Evolutionary conservation across 2,113 vertebrate genomes (phyloP).

Genomic region (Pogonocichla stellata): DNA sequence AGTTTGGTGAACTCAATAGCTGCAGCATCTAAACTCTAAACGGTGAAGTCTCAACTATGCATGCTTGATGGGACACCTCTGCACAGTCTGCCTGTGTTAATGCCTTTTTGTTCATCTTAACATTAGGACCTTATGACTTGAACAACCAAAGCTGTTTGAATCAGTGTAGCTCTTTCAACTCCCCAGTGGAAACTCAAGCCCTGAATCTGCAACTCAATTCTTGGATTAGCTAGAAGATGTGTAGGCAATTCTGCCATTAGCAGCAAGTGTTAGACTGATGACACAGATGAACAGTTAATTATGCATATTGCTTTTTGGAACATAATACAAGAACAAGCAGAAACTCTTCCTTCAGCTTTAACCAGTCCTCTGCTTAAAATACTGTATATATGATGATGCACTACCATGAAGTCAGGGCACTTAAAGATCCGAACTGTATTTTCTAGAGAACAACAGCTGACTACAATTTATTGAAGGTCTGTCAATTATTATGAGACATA

Average conservation of each 20-base stretch:
- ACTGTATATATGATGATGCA: background rate
- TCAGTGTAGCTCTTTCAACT: background rate
- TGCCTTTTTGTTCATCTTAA: background rate
- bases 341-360: background rate
- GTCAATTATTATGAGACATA: background rate
- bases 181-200: background rate
- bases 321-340: background rate
- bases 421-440: background rate
- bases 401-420: background rate
- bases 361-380: background rate
- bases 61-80: background rate
- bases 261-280: background rate
- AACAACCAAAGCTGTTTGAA: background rate
- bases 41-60: background rate
- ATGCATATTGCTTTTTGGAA: background rate
- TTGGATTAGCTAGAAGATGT: background rate
- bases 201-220: background rate
- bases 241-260: fast-evolving
- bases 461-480: background rate
- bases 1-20: background rate
- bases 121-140: background rate
- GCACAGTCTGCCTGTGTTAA: background rate
- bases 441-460: background rate
- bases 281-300: background rate
- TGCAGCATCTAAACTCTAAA: background rate